phyloP scores from a whole-genome alignment of 2,113 vertebrate genomes.

The Oxyruncus cristatus region DNA sequence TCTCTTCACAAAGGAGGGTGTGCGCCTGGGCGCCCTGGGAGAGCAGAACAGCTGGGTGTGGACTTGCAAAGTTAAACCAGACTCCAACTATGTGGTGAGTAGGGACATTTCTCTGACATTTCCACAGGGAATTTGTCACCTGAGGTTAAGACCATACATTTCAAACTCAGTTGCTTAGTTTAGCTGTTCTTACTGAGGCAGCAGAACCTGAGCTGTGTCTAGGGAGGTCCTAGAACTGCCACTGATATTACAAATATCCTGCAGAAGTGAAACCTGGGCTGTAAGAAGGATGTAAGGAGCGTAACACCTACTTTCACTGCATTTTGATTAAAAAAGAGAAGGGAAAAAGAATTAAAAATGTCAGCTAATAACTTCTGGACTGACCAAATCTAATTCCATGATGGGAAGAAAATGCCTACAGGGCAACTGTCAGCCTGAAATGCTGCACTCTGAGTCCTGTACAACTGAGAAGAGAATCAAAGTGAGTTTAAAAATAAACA shows the following conservation, averaged over 20 bases:
- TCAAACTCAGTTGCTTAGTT: neutral
- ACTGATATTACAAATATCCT: neutral
- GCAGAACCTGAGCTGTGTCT: neutral
- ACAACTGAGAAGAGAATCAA: neutral
- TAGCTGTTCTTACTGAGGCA: neutral
- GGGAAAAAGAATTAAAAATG: neutral
- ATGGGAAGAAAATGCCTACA: neutral
- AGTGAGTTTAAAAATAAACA: neutral
- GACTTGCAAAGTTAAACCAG: conserved; percentile 92
- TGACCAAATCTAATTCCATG: neutral
- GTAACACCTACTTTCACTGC: neutral
- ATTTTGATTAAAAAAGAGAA: neutral
- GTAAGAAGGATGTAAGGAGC: neutral
- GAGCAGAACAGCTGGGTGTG: conserved; percentile 96
- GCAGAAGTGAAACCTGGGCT: neutral
- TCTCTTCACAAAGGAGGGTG: conserved; percentile 94
- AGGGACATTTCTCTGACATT: neutral
- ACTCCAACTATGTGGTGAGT: conserved; percentile 96
- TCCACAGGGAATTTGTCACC: neutral
- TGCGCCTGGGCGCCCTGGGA: conserved; percentile 87
- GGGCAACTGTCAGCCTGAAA: neutral
- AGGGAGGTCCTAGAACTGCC: neutral
- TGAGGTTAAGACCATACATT: neutral
- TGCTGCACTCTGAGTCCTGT: neutral
- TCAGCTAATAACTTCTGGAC: neutral